Evolutionary conservation across 2,797 vertebrate genomes (phyloP).

Genomic region (Cheirogaleus major): DNA sequence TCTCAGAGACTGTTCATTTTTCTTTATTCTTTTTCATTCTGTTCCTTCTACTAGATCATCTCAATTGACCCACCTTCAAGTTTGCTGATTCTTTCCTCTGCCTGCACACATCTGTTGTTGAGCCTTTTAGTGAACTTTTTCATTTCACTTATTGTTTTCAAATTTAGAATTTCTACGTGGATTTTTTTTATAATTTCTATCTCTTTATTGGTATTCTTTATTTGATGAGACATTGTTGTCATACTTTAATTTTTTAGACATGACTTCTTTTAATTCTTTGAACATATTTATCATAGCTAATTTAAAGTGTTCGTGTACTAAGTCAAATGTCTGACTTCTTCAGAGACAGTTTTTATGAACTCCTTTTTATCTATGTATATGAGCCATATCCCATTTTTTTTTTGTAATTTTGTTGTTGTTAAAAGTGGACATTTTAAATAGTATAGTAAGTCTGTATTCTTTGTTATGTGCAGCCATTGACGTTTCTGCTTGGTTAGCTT

Average conservation of each 20-base stretch:
- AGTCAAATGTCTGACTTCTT: neutral
- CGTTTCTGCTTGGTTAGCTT: neutral
- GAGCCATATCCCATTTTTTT: neutral
- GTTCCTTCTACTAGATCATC: neutral
- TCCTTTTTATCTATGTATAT: neutral
- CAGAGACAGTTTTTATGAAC: neutral
- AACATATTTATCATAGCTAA: neutral
- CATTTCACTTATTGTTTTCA: constrained; percentile 5
- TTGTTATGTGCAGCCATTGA: neutral
- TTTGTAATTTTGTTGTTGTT: neutral
- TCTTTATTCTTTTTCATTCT: neutral
- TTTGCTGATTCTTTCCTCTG: neutral
- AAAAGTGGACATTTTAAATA: neutral
- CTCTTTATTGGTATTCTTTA: neutral
- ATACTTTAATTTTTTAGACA: constrained; percentile 20
- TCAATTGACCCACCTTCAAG: neutral
- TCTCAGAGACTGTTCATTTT: neutral
- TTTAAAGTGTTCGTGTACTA: neutral
- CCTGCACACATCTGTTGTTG: neutral
- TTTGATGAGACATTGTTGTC: neutral
- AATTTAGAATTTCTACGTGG: neutral
- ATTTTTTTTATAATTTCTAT: constrained; percentile 10
- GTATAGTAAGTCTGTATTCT: neutral
- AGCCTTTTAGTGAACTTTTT: neutral
- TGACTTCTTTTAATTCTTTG: neutral